These are phyloP conservation scores for Nylanderia fulva DNA, from an alignment of 1,140 invertebrate species.

Conservation along the genomic window DNA sequence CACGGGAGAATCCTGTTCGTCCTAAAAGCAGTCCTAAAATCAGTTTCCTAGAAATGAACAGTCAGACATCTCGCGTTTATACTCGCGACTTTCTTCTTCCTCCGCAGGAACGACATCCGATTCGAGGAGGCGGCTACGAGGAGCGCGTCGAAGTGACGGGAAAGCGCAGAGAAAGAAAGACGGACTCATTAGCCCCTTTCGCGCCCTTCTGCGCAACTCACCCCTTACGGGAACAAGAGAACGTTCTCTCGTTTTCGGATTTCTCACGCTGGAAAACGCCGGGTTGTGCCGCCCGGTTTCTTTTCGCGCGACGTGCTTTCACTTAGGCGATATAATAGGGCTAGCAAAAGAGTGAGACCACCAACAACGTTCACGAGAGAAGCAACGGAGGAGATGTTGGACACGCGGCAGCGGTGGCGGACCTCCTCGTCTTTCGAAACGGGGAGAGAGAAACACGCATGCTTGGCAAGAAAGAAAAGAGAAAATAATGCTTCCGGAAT, in stretches of 20 bases:
- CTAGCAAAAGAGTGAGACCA: slow-evolving; percentile 11
- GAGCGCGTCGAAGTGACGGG: slow-evolving; percentile 54
- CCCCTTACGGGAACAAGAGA: slow-evolving; percentile 9
- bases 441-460: background rate
- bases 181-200: slow-evolving; percentile 39
- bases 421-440: background rate
- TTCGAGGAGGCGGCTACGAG: slow-evolving; percentile 60
- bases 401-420: slow-evolving; percentile 36
- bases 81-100: slow-evolving; percentile 26
- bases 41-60: background rate
- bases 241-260: slow-evolving; percentile 23
- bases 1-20: background rate
- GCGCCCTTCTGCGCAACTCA: slow-evolving; percentile 28
- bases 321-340: slow-evolving; percentile 5
- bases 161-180: slow-evolving; percentile 31
- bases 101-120: slow-evolving; percentile 59
- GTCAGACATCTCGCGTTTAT: slow-evolving; percentile 34
- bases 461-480: background rate
- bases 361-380: slow-evolving; percentile 39
- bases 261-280: slow-evolving; percentile 8
- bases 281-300: background rate
- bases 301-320: slow-evolving; percentile 47
- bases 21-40: background rate
- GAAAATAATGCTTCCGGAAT: background rate
- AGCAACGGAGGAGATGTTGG: background rate